A percentile compares a stretch with the other conserved stretches of the same genome.
phyloP scores from a whole-genome alignment of 2,888 invertebrate genomes.

The Tiliacea aurago region DNA sequence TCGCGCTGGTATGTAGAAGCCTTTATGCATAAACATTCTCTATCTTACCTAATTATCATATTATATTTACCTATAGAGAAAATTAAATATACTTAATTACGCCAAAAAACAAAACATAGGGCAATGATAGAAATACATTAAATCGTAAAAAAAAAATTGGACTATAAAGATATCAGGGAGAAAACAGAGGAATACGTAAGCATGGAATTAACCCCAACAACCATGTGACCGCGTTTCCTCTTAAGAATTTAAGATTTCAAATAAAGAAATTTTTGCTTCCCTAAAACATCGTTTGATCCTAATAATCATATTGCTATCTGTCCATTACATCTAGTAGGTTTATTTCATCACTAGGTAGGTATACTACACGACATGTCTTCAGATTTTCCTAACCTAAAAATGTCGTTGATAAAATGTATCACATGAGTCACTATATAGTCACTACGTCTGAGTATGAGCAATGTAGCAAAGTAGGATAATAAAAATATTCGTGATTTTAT shows the following conservation, averaged over 20 bases:
- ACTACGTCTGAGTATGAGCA: conserved; percentile 28
- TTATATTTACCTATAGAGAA: too few species aligned
- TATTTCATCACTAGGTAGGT: conserved; percentile 1
- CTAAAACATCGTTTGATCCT: not conserved
- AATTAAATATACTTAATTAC: too few species aligned
- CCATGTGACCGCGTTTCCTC: not conserved
- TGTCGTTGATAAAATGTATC: conserved; percentile 31
- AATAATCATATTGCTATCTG: not conserved
- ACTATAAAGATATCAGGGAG: too few species aligned
- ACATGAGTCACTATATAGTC: conserved; percentile 46
- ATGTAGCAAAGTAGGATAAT: conserved; percentile 37
- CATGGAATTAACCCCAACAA: not conserved
- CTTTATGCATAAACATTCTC: too few species aligned
- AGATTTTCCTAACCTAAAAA: conserved; percentile 39
- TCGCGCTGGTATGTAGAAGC: too few species aligned
- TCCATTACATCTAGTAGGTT: not conserved
- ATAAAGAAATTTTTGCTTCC: not conserved
- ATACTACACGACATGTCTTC: conserved; percentile 6
- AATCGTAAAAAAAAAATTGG: too few species aligned
- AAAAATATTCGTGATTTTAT: conserved; percentile 39
- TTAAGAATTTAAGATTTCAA: not conserved
- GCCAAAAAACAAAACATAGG: too few species aligned
- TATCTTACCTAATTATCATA: too few species aligned
- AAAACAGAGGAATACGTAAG: not conserved
- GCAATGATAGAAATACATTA: too few species aligned